Evolutionary conservation across 2,888 invertebrate species (phyloP), one percentile per base, ranked within the genome.

Genomic region (Tubulanus polymorphus): DNA sequence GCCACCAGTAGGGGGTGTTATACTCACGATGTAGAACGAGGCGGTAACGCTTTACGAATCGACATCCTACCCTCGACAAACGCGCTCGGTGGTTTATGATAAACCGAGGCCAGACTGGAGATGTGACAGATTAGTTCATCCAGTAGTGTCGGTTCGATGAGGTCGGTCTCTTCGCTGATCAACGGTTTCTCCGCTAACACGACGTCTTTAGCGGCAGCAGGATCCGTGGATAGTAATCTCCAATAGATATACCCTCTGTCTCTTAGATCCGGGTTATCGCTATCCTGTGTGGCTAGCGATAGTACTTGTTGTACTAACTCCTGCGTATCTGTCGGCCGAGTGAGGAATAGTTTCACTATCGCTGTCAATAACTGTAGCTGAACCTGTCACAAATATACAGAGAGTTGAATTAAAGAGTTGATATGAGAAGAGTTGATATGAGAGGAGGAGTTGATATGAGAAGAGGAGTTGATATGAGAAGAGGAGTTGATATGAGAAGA

Each of bases 181-280:
- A 99, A 84, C 1, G 99, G 99, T 75, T 99, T 99, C 80, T 99
- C 99, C 0, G 99, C 97, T 48, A 99, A 82, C 1, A 99, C 97
- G 32, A 99, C 97, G 80, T 99, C 96, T 78, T 99, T 99, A 25
- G 99, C 99, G 0, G 99, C 99, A 3, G 94, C 96, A 0, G 99
- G 99, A 82, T 99, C 99, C 0, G 99, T 99, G 35, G 96, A 97
- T 30, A 99, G 83, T 53, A 99, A 84, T 47, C 99, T 87, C 99
- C 99, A 99, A 82, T 99, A 99, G 74, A 99, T 99, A 81, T 97
- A 99, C 48, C 99, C 99, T 62, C 99, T 89, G 79, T 99, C 99
- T 58, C 99, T 84, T 37, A 99, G 84, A 79, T 99, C 99, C 0
- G 99, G 99, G 82, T 99, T 99, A 79, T 99, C 99, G 5, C 95